phyloP scores from a whole-genome alignment of 2,888 invertebrate species.

The Spilosoma lubricipeda region DNA sequence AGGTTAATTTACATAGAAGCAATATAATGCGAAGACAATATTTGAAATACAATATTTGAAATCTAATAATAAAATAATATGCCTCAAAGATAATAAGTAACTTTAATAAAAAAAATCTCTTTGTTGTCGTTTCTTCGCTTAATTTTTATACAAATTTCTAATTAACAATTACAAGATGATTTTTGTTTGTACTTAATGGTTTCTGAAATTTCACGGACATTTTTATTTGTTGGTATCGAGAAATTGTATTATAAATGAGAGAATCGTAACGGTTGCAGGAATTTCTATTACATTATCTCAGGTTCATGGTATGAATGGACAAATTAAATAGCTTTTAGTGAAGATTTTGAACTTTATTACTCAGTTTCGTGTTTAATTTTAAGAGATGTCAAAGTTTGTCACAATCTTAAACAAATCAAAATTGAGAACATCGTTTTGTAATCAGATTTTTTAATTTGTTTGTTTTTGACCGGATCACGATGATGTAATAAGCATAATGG shows the following conservation, averaged over 20 bases:
- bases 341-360: neutral
- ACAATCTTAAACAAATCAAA: neutral
- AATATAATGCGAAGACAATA: neutral
- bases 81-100: slow-evolving; percentile 27
- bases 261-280: neutral
- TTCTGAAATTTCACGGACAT: slow-evolving; percentile 22
- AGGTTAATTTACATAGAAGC: neutral
- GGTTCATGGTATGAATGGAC: neutral
- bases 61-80: slow-evolving; percentile 21
- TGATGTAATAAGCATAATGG: neutral
- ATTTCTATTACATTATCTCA: neutral
- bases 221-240: slow-evolving; percentile 28
- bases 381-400: neutral
- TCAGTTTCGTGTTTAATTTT: neutral
- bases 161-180: slow-evolving; percentile 44
- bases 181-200: slow-evolving; percentile 30
- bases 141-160: slow-evolving; percentile 42
- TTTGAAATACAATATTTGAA: too few relatives aligned
- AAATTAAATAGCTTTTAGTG: neutral
- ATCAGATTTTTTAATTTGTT: neutral
- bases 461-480: neutral
- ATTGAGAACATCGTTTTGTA: neutral
- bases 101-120: slow-evolving; percentile 25
- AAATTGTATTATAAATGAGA: slow-evolving; percentile 7
- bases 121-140: slow-evolving; percentile 32